Percentiles rank a stretch among this genome's conserved stretches.
These are phyloP conservation scores for Drosophila bipectinata DNA, from an alignment of 1,140 invertebrate genomes.

Conservation along the genomic window DNA sequence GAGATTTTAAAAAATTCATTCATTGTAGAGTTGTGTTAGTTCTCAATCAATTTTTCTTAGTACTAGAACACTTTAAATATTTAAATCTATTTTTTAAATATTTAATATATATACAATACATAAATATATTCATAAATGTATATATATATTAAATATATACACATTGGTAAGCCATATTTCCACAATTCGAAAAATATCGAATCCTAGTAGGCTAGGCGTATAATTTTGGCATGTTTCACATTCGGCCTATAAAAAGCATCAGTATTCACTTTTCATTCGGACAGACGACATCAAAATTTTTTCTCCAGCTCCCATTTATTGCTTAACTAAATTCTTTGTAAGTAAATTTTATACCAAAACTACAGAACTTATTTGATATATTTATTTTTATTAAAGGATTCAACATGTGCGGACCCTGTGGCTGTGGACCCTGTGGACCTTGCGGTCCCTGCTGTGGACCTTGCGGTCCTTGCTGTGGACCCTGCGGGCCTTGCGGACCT, in stretches of 20 bases:
- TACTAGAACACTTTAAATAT: no score
- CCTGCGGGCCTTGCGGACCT: slow-evolving; percentile 6
- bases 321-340: neutral
- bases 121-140: no score
- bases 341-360: neutral
- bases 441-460: slow-evolving; percentile 28
- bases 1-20: no score
- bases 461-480: slow-evolving; percentile 9
- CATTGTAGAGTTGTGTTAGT: no score
- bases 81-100: no score
- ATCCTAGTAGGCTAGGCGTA: neutral
- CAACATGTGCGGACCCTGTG: slow-evolving; percentile 24
- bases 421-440: slow-evolving; percentile 28
- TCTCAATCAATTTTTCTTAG: no score
- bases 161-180: no score
- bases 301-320: neutral
- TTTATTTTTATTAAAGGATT: slow-evolving; percentile 12
- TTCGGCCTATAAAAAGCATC: neutral
- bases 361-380: no score
- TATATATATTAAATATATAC: no score
- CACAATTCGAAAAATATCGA: no score
- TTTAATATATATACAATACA: no score
- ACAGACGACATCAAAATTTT: slow-evolving; percentile 3
- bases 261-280: slow-evolving; percentile 10
- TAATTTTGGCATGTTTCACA: neutral